Evolutionary conservation across 2,888 invertebrate species (phyloP).

Genomic region (Lymantria dispar): DNA sequence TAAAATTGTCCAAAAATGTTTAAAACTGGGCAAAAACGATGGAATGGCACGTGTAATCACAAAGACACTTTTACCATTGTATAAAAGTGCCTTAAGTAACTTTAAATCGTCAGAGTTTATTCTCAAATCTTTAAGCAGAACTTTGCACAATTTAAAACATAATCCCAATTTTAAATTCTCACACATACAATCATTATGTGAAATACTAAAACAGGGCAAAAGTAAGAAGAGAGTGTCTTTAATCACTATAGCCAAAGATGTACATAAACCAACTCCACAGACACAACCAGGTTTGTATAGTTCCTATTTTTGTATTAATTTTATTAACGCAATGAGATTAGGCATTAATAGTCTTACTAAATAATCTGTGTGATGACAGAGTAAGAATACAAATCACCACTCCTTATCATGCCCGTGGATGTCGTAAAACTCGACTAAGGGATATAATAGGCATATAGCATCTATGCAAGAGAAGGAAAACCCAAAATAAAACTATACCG

Average conservation of each 20-base stretch:
- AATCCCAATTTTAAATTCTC: conserved; percentile 50
- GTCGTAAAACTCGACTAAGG: too few species aligned
- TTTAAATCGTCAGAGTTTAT: conserved; percentile 44
- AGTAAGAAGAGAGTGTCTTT: conserved; percentile 44
- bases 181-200: conserved; percentile 50
- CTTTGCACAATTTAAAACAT: conserved; percentile 28
- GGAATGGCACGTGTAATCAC: conserved; percentile 52
- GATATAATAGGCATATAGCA: too few species aligned
- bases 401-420: too few species aligned
- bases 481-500: too few species aligned
- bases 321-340: too few species aligned
- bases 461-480: too few species aligned
- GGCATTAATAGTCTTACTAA: too few species aligned
- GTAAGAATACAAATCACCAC: too few species aligned
- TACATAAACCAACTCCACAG: conserved; percentile 1
- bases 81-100: conserved; percentile 29
- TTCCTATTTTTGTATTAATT: background rate
- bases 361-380: too few species aligned
- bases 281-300: background rate
- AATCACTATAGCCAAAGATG: conserved; percentile 41
- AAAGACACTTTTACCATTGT: conserved; percentile 43
- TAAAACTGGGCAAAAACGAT: conserved; percentile 37
- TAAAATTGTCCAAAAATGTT: conserved; percentile 47
- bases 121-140: conserved; percentile 34
- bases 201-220: conserved; percentile 30